phyloP scores from a whole-genome alignment of 2,888 invertebrate species.

The Sarcophaga variegata region DNA sequence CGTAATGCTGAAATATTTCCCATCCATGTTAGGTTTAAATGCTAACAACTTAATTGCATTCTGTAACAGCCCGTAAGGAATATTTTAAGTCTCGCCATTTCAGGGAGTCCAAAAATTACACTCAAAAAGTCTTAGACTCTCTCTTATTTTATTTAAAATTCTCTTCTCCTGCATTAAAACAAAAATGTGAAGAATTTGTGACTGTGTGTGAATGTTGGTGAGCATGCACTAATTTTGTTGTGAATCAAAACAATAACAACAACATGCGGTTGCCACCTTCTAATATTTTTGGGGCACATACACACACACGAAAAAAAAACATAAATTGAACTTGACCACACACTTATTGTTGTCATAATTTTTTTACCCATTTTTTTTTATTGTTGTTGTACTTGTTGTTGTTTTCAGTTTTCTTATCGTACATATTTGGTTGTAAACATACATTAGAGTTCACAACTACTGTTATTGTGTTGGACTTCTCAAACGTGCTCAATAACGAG shows the following conservation, averaged over 20 bases:
- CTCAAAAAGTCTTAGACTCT: too few relatives aligned
- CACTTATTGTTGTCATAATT: conserved; percentile 52
- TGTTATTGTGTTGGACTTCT: conserved; percentile 50
- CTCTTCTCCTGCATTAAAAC: too few relatives aligned
- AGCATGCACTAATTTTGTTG: background rate
- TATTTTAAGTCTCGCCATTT: too few relatives aligned
- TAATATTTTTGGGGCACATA: conserved; percentile 30
- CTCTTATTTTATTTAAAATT: too few relatives aligned
- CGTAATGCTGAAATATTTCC: too few relatives aligned
- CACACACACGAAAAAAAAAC: background rate
- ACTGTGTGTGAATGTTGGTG: background rate
- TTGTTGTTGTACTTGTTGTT: background rate
- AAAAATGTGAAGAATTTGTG: background rate
- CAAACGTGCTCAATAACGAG: conserved; percentile 10
- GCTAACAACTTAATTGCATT: too few relatives aligned
- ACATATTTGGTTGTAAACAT: conserved; percentile 54
- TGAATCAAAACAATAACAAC: background rate
- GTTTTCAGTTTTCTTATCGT: conserved; percentile 8
- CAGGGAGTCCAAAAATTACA: too few relatives aligned
- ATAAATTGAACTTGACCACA: conserved; percentile 61
- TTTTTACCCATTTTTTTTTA: background rate
- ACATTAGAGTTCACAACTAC: conserved; percentile 53
- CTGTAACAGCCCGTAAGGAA: too few relatives aligned
- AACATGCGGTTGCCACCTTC: background rate
- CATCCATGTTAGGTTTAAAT: too few relatives aligned